Conservation (phyloP, 2,888 invertebrate species). For the Lottia gigantea region DNA sequence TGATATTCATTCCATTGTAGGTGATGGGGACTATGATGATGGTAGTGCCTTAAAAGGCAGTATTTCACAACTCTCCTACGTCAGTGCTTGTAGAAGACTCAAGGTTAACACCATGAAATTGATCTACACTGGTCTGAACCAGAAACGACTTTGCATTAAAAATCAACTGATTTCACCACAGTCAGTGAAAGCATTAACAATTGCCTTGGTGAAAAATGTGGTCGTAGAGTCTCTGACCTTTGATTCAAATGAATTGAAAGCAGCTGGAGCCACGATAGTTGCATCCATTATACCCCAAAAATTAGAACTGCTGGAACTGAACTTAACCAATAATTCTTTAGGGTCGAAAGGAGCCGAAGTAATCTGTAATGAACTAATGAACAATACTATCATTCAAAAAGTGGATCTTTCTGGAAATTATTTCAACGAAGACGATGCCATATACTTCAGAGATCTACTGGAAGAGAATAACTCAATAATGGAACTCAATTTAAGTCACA, state of each 20-base stretch:
- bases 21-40: background rate
- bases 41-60: background rate
- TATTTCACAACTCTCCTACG: background rate
- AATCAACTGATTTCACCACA: background rate
- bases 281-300: conserved; percentile 39
- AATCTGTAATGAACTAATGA: conserved; percentile 39
- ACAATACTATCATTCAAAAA: conserved; percentile 38
- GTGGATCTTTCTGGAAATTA: conserved; percentile 46
- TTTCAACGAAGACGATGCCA: conserved; percentile 39
- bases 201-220: conserved; percentile 17
- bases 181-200: background rate
- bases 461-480: conserved; percentile 31
- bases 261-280: conserved; percentile 32
- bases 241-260: conserved; percentile 40
- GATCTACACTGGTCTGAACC: background rate
- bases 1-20: background rate
- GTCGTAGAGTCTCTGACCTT: conserved; percentile 36
- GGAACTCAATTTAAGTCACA: conserved; percentile 46
- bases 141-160: background rate
- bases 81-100: background rate
- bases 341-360: conserved; percentile 38
- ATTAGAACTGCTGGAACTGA: conserved; percentile 39
- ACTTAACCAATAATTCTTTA: conserved; percentile 40
- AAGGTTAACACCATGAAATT: background rate
- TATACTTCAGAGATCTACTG: conserved; percentile 41